phyloP scores from a whole-genome alignment of 2,113 vertebrate genomes.

The Vicugna pacos region DNA sequence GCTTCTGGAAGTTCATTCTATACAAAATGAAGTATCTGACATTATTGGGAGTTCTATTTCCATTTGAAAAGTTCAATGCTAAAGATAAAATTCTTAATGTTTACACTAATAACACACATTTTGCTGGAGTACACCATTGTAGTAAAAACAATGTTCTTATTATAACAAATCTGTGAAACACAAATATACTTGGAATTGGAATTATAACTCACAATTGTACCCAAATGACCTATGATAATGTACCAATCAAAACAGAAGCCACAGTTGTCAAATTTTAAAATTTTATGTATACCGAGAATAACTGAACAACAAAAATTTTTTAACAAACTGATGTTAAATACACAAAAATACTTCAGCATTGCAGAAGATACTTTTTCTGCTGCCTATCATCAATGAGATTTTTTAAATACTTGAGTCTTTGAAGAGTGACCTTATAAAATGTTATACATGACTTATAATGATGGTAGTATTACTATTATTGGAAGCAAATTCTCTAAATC shows the following conservation, averaged over 20 bases:
- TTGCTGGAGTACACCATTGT: background rate
- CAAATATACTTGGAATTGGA: background rate
- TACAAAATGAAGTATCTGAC: background rate
- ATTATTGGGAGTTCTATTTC: background rate
- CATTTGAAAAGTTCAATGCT: background rate
- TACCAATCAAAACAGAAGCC: background rate
- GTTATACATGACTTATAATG: background rate
- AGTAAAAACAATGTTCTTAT: background rate
- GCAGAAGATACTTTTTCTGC: background rate
- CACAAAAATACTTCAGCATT: background rate
- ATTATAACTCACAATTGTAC: slow-evolving; percentile 2
- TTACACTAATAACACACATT: background rate
- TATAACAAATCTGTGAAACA: slow-evolving; percentile 24
- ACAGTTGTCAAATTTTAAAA: background rate
- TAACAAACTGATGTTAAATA: background rate
- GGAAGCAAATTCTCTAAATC: slow-evolving; percentile 1
- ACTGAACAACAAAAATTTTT: background rate
- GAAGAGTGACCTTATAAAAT: background rate
- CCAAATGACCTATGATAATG: background rate
- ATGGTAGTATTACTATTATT: background rate
- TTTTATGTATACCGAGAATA: background rate
- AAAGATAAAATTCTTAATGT: slow-evolving; percentile 43
- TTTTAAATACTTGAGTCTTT: background rate
- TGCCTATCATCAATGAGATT: background rate
- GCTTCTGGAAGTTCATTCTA: background rate